Evolutionary conservation across 2,797 vertebrate genomes (phyloP), one percentile per base, ranked within the genome.

Genomic region (Neostethus bicornis): DNA sequence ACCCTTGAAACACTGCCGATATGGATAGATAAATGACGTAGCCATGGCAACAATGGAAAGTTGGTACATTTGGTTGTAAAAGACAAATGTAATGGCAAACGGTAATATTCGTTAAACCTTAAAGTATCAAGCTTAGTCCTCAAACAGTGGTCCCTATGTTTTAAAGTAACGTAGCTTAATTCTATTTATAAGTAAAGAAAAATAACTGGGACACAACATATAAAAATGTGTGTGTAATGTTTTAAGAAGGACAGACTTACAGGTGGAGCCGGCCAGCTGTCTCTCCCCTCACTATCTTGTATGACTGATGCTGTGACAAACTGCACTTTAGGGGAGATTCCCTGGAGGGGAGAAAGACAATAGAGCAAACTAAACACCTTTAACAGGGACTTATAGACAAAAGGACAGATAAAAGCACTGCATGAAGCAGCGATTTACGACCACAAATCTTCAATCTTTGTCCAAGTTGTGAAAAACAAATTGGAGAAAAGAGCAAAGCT

Each of bases 251-350:
- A 71, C 26, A 52, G 23, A 84, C 88, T 80, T 70, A 90, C 86
- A 70, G 74, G 63, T 34, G 56, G 79, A 34, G 77, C 44, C 45
- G 74, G 51, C 62, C 52, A 49, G 66, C 70, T 50, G 61, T 82
- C 85, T 49, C 70, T 84, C 42, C 82, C 70, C 73, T 81, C 85
- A 80, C 89, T 93, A 91, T 96, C 96, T 54, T 94, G 92, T 86
- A 98, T 95, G 88, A 95, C 83, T 73, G 92, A 96, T 67, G 85
- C 92, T 34, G 93, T 95, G 70, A 93, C 88, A 91, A 98, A 98
- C 88, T 93, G 93, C 90, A 97, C 86, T 92, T 93, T 95, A 85
- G 94, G 95, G 85, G 94, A 93, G 89, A 95, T 94, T 92, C 96
- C 96, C 96, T 98, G 55, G 80, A 77, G 84, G 62, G n/a, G 69